These are phyloP conservation scores for Brachionus koreanus DNA, from an alignment of 1,140 invertebrate species.

Conservation along the genomic window DNA sequence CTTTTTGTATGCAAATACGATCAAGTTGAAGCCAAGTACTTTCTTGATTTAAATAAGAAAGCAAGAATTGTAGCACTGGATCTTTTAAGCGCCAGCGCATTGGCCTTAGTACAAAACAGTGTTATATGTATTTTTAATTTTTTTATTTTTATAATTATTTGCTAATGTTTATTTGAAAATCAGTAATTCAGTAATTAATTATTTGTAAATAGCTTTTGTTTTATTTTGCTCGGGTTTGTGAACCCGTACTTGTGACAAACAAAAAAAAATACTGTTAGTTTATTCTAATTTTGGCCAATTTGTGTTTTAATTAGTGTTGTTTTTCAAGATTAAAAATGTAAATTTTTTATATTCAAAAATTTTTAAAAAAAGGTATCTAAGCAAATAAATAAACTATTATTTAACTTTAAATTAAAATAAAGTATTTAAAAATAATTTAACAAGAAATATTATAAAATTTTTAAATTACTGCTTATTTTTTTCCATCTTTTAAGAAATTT, in stretches of 20 bases:
- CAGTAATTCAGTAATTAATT: neutral
- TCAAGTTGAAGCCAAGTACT: neutral
- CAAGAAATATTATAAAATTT: too few species aligned
- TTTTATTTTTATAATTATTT: neutral
- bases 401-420: too few species aligned
- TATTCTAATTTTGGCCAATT: neutral
- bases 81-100: neutral
- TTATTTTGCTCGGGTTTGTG: neutral
- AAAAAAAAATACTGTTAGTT: neutral
- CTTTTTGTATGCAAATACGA: slow-evolving; percentile 33
- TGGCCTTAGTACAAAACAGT: neutral
- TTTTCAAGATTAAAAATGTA: neutral
- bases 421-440: too few species aligned
- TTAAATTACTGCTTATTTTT: too few species aligned
- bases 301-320: neutral
- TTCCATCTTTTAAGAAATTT: too few species aligned
- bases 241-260: neutral
- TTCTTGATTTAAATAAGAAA: neutral
- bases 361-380: neutral
- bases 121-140: neutral
- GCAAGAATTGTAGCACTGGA: neutral
- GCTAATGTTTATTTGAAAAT: neutral
- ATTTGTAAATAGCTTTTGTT: neutral
- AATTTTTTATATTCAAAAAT: neutral
- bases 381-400: neutral